Evolutionary conservation across 1,140 invertebrate species (phyloP).

Genomic region (Neodiprion lecontei): DNA sequence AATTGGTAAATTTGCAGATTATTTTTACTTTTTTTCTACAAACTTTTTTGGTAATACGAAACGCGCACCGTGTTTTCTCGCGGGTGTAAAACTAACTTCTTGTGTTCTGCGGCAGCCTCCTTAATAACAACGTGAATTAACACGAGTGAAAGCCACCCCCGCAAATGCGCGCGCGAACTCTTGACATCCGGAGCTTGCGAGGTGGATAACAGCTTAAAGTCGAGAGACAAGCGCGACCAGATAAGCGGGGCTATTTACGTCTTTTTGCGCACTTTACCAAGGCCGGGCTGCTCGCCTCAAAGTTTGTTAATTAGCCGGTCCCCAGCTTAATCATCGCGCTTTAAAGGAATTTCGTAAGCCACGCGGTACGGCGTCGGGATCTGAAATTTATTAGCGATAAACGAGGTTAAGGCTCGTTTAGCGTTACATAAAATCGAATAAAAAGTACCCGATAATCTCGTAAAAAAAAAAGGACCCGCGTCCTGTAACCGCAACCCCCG

Average conservation of each 20-base stretch:
- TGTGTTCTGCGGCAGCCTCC: background rate
- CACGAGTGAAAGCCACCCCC: background rate
- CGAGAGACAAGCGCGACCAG: background rate
- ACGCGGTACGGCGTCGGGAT: background rate
- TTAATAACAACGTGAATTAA: background rate
- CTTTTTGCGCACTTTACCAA: background rate
- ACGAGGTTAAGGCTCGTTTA: no score
- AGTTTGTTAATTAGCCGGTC: background rate
- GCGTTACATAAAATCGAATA: no score
- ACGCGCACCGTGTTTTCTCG: no score
- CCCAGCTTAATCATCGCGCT: background rate
- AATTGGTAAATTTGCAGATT: no score
- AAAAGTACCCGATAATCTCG: no score
- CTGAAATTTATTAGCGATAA: no score
- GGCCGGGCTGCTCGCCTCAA: background rate
- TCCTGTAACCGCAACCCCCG: no score
- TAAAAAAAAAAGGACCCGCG: no score
- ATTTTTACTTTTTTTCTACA: no score
- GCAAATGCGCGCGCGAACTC: no score
- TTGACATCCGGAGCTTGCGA: background rate
- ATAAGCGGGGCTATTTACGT: background rate
- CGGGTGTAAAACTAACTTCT: no score
- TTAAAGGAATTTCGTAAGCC: background rate
- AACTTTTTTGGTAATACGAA: no score
- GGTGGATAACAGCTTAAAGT: background rate